Base-by-base conservation (phyloP, 2,113 vertebrate species). In the Prunella himalayana region DNA sequence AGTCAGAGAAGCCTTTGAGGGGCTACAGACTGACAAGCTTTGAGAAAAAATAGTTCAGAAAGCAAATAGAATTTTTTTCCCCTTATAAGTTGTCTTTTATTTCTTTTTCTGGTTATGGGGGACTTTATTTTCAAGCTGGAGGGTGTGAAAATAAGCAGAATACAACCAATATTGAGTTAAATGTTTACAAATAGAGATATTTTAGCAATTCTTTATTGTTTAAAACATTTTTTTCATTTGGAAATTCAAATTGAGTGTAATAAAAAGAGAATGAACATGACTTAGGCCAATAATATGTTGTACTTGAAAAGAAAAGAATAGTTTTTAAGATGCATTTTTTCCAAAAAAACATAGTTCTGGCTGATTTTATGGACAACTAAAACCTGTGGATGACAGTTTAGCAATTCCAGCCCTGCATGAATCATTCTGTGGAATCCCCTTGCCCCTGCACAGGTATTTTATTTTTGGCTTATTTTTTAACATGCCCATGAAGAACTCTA, bases 401-500 rank as follows among this genome's bases (percentile, higher is more conserved):
- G 12, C 42, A 25, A 5, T 49, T 75, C 72, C 53, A 71, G 23
- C 31, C 41, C 22, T 77, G 18, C 39, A 4, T 27, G 25, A 9
- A 25, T 22, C 9, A 17, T 69, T 83, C 64, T 65, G 12, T 41
- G 57, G 65, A 68, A 45, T 59, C 45, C 14, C 19, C 39, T 45
- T 54, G 50, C 44, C n/a, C 20, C 30, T 72, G 15, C 57, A 17
- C 5, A 39, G 20, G 1, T 53, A 15, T 82, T 88, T 73, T 17
- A 41, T 8, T 51, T 78, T 50, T 20, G 4, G 5, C 7, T 73
- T 47, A 7, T 61, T 79, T 95, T 80, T 63, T 35, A 15, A 75
- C 2, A 1, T 63, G 15, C 42, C 13, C 3, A 1, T 7, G 3
- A 37, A 50, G 49, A 65, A 5, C 31, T 73, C 17, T 8, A 0